Conservation (phyloP, 2,888 invertebrate species). For the Apodemia hepburni region DNA sequence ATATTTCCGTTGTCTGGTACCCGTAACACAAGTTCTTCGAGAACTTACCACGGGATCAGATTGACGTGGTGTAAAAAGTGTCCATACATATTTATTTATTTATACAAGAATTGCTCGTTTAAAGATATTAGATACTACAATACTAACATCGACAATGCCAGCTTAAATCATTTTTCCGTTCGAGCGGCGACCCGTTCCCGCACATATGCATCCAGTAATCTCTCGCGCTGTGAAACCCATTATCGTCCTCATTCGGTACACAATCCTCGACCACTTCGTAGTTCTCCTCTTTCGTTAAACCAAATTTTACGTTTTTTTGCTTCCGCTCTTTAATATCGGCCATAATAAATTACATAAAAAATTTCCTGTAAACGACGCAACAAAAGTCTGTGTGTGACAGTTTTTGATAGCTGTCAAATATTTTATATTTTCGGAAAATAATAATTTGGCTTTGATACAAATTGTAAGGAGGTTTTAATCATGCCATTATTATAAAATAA, state of each 20-base stretch:
- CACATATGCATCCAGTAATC: conserved; percentile 64
- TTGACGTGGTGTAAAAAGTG: too few relatives aligned
- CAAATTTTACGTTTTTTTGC: conserved; percentile 60
- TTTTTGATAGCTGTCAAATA: conserved; percentile 16
- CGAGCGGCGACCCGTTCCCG: conserved; percentile 32
- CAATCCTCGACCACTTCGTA: conserved; percentile 42
- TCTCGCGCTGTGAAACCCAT: conserved; percentile 49
- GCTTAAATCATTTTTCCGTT: conserved; percentile 37
- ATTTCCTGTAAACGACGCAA: conserved; percentile 20
- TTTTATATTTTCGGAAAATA: not conserved
- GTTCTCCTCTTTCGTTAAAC: conserved; percentile 59
- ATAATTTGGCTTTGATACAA: not conserved
- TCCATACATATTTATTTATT: too few relatives aligned
- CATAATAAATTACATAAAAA: conserved; percentile 40
- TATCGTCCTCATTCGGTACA: conserved; percentile 45
- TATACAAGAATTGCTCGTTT: too few relatives aligned
- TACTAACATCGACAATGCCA: conserved; percentile 39
- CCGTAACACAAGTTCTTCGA: too few relatives aligned
- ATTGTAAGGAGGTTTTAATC: not conserved
- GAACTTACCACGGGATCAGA: too few relatives aligned
- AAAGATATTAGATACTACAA: too few relatives aligned
- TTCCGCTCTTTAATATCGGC: conserved; percentile 47
- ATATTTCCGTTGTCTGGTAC: too few relatives aligned
- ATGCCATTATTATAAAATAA: not conserved
- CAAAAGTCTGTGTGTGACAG: conserved; percentile 18